These are phyloP conservation scores for Cololabis saira DNA, from an alignment of 2,113 vertebrate genomes.

Conservation along the genomic window DNA sequence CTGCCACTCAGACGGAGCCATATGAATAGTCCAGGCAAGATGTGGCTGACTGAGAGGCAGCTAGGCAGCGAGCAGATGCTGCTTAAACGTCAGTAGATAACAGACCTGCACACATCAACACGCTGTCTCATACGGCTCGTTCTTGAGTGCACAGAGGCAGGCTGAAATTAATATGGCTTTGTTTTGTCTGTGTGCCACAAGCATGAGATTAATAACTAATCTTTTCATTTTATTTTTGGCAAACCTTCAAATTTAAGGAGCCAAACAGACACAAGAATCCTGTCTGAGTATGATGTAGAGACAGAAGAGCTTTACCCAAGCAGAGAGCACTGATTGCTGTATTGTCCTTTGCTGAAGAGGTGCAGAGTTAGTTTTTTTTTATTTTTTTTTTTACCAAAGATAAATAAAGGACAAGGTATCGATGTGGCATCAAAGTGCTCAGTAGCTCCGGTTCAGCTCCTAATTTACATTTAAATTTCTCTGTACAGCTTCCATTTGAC, in stretches of 20 bases:
- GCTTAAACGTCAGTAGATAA: slow-evolving; percentile 66
- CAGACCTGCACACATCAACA: slow-evolving; percentile 42
- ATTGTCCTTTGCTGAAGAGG: slow-evolving; percentile 54
- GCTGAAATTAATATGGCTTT: slow-evolving; percentile 61
- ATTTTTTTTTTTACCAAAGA: too few relatives aligned
- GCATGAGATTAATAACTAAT: slow-evolving; percentile 75
- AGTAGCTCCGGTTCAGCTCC: too few relatives aligned
- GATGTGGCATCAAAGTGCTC: too few relatives aligned
- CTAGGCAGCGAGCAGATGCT: slow-evolving; percentile 61
- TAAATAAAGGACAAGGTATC: too few relatives aligned
- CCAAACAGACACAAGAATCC: slow-evolving; percentile 43
- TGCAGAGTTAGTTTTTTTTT: slow-evolving; percentile 55
- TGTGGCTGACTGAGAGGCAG: slow-evolving; percentile 55
- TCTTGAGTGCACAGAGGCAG: slow-evolving; percentile 30
- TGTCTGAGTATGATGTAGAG: slow-evolving; percentile 60
- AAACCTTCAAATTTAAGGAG: slow-evolving; percentile 42
- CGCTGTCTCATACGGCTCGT: slow-evolving; percentile 27
- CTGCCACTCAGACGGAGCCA: slow-evolving; percentile 39
- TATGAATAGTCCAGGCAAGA: slow-evolving; percentile 51
- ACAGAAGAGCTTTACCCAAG: slow-evolving; percentile 42
- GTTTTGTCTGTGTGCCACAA: slow-evolving; percentile 64
- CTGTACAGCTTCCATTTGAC: too few relatives aligned
- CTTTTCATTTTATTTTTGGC: slow-evolving; percentile 75
- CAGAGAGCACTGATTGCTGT: slow-evolving; percentile 44
- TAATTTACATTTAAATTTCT: too few relatives aligned